A percentile compares a stretch with the other conserved stretches of the same genome.
Evolutionary conservation across 1,140 invertebrate species (phyloP).

Genomic region (Ruditapes philippinarum): DNA sequence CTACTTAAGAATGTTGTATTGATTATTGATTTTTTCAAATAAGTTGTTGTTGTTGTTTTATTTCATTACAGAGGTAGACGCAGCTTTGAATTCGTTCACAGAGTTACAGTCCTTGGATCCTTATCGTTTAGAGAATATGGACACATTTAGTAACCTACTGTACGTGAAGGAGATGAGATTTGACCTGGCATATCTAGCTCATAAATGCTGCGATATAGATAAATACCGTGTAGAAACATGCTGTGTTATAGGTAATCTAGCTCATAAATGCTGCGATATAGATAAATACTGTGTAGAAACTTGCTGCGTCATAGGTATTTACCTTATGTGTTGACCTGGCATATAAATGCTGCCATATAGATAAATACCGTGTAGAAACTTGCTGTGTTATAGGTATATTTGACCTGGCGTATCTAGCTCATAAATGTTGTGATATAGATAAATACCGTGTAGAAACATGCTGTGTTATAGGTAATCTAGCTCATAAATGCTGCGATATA

Average conservation of each 20-base stretch:
- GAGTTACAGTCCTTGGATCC: slow-evolving; percentile 95
- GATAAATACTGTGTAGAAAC: slow-evolving; percentile 99
- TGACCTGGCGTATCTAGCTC: slow-evolving; percentile 97
- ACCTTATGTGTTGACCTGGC: too few species aligned
- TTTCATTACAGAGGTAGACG: slow-evolving; percentile 93
- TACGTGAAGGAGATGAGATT: slow-evolving; percentile 94
- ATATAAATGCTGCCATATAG: slow-evolving; percentile 96
- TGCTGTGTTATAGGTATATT: slow-evolving; percentile 98
- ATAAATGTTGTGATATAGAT: slow-evolving; percentile 97
- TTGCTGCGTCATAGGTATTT: slow-evolving; percentile 97
- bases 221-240: slow-evolving; percentile 99
- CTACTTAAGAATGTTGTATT: too few species aligned
- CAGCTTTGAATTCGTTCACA: slow-evolving; percentile 94
- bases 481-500: slow-evolving; percentile 96
- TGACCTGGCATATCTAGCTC: slow-evolving; percentile 97
- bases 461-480: slow-evolving; percentile 97
- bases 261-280: slow-evolving; percentile 96
- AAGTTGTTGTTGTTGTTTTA: slow-evolving; percentile 8
- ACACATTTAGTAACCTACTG: slow-evolving; percentile 98
- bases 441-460: slow-evolving; percentile 99
- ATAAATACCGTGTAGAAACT: slow-evolving; percentile 99
- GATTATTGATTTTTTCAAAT: too few species aligned
- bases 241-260: slow-evolving; percentile 97
- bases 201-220: slow-evolving; percentile 97
- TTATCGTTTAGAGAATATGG: slow-evolving; percentile 97